Percentiles rank a stretch among this genome's conserved stretches.
Conservation (phyloP, 92 coral and sea anemone genomes). For the Umimayanthus chanpuru region DNA sequence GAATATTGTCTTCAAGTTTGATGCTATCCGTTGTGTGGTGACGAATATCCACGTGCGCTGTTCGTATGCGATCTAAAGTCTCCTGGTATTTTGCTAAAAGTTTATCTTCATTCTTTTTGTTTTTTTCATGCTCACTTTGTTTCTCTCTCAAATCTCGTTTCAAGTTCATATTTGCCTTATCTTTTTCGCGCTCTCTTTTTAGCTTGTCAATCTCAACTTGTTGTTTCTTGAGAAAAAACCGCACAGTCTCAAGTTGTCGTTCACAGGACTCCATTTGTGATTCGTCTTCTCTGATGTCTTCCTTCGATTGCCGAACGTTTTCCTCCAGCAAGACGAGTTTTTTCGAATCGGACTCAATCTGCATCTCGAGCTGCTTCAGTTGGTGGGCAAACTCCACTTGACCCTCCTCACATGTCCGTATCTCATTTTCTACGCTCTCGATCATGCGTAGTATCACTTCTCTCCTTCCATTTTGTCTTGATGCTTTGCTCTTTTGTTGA, state of each 20-base stretch:
- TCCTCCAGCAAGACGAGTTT: constrained; percentile 69
- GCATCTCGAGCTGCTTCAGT: constrained; percentile 69
- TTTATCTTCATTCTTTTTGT: constrained; percentile 71
- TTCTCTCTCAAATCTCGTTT: constrained; percentile 77
- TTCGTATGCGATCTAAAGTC: constrained; percentile 69
- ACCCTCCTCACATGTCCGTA: constrained; percentile 63
- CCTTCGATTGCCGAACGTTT: constrained; percentile 63
- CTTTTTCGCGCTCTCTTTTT: constrained; percentile 59
- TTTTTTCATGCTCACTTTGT: constrained; percentile 63
- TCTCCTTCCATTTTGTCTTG: constrained; percentile 64
- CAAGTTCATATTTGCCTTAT: constrained; percentile 57
- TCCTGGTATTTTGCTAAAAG: constrained; percentile 71
- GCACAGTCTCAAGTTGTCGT: constrained; percentile 77
- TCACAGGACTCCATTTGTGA: constrained; percentile 63
- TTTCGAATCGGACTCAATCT: constrained; percentile 69
- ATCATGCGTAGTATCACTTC: constrained; percentile 82
- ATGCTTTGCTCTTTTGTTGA: constrained; percentile 42
- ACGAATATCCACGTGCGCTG: constrained; percentile 81
- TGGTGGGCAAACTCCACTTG: constrained; percentile 67
- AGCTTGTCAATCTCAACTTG: constrained; percentile 79
- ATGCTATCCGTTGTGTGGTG: constrained; percentile 76
- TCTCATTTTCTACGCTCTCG: constrained; percentile 83
- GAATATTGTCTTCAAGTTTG: constrained; percentile 74
- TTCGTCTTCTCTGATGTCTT: constrained; percentile 60
- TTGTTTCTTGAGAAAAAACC: constrained; percentile 79